Evolutionary conservation across 2,888 invertebrate genomes (phyloP), one percentile per base, ranked within the genome.

Genomic region (Prenolepis imparis): DNA sequence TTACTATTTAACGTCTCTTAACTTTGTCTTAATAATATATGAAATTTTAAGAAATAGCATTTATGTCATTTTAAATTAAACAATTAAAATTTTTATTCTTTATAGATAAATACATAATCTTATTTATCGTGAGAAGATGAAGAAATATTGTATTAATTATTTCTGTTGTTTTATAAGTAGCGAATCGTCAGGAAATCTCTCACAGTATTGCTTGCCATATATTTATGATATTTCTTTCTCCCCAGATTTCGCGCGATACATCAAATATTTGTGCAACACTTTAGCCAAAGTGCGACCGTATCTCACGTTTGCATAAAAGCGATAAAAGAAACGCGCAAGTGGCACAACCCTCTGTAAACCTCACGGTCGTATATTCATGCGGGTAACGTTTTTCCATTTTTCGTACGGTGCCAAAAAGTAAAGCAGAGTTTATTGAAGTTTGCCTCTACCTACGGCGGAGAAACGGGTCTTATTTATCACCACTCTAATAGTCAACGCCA

Each of bases 401-500:
- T 52, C 57, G 77, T n/a, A 39, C 32, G 48, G n/a, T 21, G 78
- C 57, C 78, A 59, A 32, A 78, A 68, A 70, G 57, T 70, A 70
- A 70, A 78, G 57, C 41, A 11, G 15, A 11, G 15, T 39, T 70
- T 28, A 48, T 21, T 8, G 48, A 67, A 48, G 66, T 55, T 52
- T 8, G 24, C 55, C 55, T 78, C 68, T 78, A 68, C 41, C 52
- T 78, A 70, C 57, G 57, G 70, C 57, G 57, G 15, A 57, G n/a
- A 70, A 78, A 70, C 57, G 57, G 32, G 18, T 6, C 32, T 70
- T 70, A 78, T 78, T 78, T 78, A 78, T 78, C 57, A 57, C 78
- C 28, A 57, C 18, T 78, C 21, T 70, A 78, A 70, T 78, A 57
- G 68, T 78, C 32, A 64, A 75, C 24, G 63, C 39, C 61, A 32